phyloP scores from a whole-genome alignment of 1,140 invertebrate genomes.

The Macrocentrus cingulum region DNA sequence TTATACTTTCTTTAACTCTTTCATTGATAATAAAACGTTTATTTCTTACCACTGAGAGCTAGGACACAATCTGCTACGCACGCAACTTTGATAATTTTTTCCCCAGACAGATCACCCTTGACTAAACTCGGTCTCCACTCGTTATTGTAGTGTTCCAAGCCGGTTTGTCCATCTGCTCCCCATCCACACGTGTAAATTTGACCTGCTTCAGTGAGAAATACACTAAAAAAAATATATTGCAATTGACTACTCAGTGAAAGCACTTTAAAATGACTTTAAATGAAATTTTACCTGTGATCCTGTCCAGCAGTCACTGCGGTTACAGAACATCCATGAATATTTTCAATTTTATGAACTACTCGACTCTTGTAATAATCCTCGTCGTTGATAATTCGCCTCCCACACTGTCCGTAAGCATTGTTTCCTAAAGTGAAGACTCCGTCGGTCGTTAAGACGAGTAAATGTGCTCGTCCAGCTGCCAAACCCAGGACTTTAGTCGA shows the following conservation, averaged over 20 bases:
- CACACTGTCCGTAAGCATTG: constrained; percentile 94
- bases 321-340: constrained; percentile 68
- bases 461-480: constrained; percentile 85
- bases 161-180: constrained; percentile 94
- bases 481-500: constrained; percentile 63
- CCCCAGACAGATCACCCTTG: constrained; percentile 79
- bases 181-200: constrained; percentile 88
- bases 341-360: constrained; percentile 67
- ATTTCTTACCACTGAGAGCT: constrained; percentile 76
- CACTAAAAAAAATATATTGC: constrained; percentile 59
- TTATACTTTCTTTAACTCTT: not conserved
- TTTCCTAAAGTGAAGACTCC: constrained; percentile 87
- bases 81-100: constrained; percentile 81
- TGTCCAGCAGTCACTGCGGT: constrained; percentile 74
- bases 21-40: constrained; percentile 6
- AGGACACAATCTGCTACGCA: constrained; percentile 84
- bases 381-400: constrained; percentile 74
- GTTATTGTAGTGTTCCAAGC: constrained; percentile 72
- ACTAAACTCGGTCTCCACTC: constrained; percentile 64
- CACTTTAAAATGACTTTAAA: constrained; percentile 1
- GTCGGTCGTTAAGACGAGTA: constrained; percentile 76
- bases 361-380: constrained; percentile 74
- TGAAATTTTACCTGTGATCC: constrained; percentile 75
- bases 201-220: constrained; percentile 80
- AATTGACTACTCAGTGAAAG: constrained; percentile 27